A percentile compares a stretch with the other conserved stretches of the same genome.
Conservation (phyloP, 2,113 vertebrate genomes). For the Lathamus discolor region DNA sequence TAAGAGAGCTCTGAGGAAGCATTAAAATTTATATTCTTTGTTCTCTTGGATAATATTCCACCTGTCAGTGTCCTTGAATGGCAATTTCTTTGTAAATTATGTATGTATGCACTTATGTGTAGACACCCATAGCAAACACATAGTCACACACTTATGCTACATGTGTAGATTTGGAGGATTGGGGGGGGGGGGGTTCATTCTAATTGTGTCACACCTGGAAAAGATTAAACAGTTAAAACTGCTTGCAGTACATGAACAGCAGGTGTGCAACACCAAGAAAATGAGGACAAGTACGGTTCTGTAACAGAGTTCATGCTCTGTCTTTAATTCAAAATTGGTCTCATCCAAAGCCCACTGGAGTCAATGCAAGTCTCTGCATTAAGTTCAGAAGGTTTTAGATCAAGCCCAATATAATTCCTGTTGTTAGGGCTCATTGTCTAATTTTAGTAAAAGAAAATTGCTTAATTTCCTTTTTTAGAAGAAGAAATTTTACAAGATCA, state of each 20-base stretch:
- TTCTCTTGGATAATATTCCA: neutral
- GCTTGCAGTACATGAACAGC: neutral
- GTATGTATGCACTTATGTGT: neutral
- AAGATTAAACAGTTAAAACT: neutral
- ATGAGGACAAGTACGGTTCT: neutral
- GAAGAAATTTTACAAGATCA: neutral
- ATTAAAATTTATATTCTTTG: constrained; percentile 26
- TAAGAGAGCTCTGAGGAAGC: neutral
- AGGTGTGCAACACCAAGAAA: neutral
- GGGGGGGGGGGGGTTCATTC: neutral
- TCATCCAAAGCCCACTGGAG: neutral
- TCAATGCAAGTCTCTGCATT: neutral
- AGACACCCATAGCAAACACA: neutral
- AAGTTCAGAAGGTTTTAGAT: neutral
- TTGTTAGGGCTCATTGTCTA: neutral
- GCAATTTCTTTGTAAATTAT: neutral
- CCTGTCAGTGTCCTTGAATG: neutral
- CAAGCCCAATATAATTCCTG: neutral
- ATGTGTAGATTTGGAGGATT: neutral
- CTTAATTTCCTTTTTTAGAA: constrained; percentile 36
- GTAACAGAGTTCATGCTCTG: neutral
- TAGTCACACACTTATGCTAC: neutral
- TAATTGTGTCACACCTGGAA: neutral
- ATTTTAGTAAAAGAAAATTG: constrained; percentile 32
- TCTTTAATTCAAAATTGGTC: neutral